A percentile compares a stretch with the other conserved stretches of the same genome.
phyloP scores from a whole-genome alignment of 2,797 vertebrate genomes.

The Danio jaintianensis region DNA sequence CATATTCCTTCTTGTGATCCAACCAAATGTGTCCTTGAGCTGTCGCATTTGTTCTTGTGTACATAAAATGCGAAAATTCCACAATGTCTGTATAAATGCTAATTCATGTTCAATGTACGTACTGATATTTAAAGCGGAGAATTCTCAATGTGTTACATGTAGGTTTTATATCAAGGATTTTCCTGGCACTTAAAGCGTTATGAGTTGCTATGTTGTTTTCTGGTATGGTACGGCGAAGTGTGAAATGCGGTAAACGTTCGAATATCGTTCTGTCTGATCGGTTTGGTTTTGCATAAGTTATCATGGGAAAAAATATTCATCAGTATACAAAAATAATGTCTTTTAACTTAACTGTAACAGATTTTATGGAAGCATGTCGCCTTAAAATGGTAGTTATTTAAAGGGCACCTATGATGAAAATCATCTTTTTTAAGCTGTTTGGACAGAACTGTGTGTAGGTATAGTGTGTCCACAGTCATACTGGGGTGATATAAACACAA shows the following conservation, averaged over 20 bases:
- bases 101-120: slow-evolving; percentile 84
- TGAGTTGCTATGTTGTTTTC: slow-evolving; percentile 81
- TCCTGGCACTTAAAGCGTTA: slow-evolving; percentile 90
- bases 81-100: slow-evolving; percentile 77
- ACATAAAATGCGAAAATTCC: slow-evolving; percentile 77
- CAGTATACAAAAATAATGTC: too few species aligned
- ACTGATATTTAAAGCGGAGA: slow-evolving; percentile 89
- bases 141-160: slow-evolving; percentile 82
- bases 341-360: too few species aligned
- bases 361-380: too few species aligned
- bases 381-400: too few species aligned
- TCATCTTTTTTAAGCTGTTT: too few species aligned
- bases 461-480: too few species aligned
- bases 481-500: too few species aligned
- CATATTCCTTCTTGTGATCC: slow-evolving; percentile 72
- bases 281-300: too few species aligned
- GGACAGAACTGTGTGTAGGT: too few species aligned
- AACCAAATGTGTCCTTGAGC: slow-evolving; percentile 77
- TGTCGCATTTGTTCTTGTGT: slow-evolving; percentile 83
- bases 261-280: slow-evolving; percentile 72
- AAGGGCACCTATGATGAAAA: too few species aligned
- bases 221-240: slow-evolving; percentile 76
- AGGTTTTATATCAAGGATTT: slow-evolving; percentile 88
- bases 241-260: slow-evolving; percentile 72
- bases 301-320: too few species aligned